Base-by-base conservation (phyloP, 2,888 invertebrate genomes). In the Acrocyrtus sp. region DNA sequence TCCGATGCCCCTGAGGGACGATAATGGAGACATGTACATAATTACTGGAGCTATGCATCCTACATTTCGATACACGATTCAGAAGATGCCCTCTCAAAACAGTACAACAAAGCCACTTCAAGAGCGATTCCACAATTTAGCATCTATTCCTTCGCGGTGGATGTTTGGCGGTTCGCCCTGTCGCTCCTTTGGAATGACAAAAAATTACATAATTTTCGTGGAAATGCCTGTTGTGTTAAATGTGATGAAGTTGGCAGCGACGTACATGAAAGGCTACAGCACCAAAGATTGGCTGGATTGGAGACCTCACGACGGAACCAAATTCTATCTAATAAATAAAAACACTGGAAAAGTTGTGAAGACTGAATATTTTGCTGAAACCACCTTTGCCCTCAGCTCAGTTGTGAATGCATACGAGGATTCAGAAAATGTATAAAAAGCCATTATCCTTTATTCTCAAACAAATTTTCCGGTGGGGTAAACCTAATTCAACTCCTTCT, bases 111-210 rank as follows among this genome's bases (percentile, higher is more conserved):
- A 75, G 48, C 48, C 27, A 12, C 34, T 75, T 12, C 72, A 72
- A n/a, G 56, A 65, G 17, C 51, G 68, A 54, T 75, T 75, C 48
- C 41, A 47, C 27, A 81, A 82, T 43, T 56, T 84, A 1, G 80
- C 81, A 8, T 80, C 82, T 1, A 82, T 85, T 43, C 81, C 83
- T n/a, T 82, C 83, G 3, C 81, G 82, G 47, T 83, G 83, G 82
- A 83, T 81, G 62, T 82, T 83, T 8, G 80, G 80, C 67, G 82
- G 83, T 67, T 81, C 82, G 8, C 87, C 87, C 81, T 84, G 84
- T 78, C 87, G 87, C 82, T 87, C 87, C 70, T 87, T 87, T 78
- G 86, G 84, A 19, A 84, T 88, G 82, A 85, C 86, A 1, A 85
- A 87, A 72, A 85, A 87, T 75, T 87, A 86, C 82, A 82, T 87